Conservation (phyloP, 2,113 vertebrate species). For the Progne subis region DNA sequence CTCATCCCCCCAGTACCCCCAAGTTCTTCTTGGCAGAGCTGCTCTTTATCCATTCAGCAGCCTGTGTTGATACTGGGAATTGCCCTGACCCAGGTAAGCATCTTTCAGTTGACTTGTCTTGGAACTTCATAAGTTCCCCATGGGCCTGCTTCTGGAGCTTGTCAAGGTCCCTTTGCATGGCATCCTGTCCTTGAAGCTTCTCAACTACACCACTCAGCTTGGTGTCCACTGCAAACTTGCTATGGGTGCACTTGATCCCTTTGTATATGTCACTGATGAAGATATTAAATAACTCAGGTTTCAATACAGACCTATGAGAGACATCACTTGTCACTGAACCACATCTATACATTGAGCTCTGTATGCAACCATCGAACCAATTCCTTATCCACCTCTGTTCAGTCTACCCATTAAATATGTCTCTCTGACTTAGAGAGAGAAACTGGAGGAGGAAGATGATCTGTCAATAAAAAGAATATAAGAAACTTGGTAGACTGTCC, state of each 20-base stretch:
- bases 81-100: neutral
- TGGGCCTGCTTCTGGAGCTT: neutral
- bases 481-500: neutral
- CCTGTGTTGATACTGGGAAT: accelerated
- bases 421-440: neutral
- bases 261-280: too few species aligned
- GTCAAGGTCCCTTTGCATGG: neutral
- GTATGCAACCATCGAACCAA: too few species aligned
- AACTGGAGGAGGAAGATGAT: neutral
- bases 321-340: too few species aligned
- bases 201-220: neutral
- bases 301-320: neutral
- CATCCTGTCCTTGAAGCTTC: neutral
- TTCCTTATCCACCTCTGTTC: accelerated
- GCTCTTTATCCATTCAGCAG: neutral
- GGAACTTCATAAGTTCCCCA: neutral
- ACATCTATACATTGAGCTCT: neutral
- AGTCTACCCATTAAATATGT: neutral
- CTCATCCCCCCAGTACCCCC: accelerated
- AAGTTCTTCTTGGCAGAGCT: accelerated
- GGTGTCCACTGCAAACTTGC: neutral
- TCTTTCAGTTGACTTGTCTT: neutral
- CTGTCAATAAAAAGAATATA: neutral
- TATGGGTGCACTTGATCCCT: neutral
- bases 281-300: neutral